Base-by-base conservation (phyloP, 1,140 invertebrate species). In the Ceratoteleas bidentatus region DNA sequence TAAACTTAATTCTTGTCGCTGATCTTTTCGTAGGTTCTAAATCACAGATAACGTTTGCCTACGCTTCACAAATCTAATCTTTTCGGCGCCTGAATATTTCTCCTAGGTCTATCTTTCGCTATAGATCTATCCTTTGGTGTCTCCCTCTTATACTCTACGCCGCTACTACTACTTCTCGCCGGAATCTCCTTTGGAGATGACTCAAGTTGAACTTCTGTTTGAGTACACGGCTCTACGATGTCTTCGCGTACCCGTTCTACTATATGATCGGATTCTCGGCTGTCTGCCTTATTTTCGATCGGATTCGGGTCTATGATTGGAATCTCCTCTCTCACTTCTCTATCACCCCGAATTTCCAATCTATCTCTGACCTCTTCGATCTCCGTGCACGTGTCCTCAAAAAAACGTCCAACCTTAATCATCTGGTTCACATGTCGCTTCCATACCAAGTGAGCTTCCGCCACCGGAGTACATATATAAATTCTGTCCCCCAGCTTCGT, bases 391-490 rank as follows among this genome's bases (percentile, higher is more conserved):
- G 52, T 50, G 1, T 70, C 56, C 24, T 79, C 76, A 66, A 79
- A 79, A 9, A 72, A 79, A 13, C 32, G 24, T 13, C 76, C 68
- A 0, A 53, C 14, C 14, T 73, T 72, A 16, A 80, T 15, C 61
- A 80, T 80, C 33, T 80, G 77, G 45, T 74, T 52, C 3, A 74
- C 15, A 40, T 80, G 69, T 16, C 69, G 14, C 56, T 73, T 80
- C 50, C 68, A 80, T 0, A 0, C 0, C 6, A 79, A 11, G 14
- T 73, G 13, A 7, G 38, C 34, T 33, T 68, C 64, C 8, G 3
- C 4, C 6, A 50, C 0, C 10, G 58, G 57, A 10, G 2, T 57
- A 47, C 77, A 80, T 24, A 74, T 24, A 52, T 74, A 80, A 50
- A 56, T 53, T 52, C 62, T 11, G 8, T 68, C 38, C 5, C 65